Conservation (phyloP, 2,888 invertebrate species). For the Noctua comes region DNA sequence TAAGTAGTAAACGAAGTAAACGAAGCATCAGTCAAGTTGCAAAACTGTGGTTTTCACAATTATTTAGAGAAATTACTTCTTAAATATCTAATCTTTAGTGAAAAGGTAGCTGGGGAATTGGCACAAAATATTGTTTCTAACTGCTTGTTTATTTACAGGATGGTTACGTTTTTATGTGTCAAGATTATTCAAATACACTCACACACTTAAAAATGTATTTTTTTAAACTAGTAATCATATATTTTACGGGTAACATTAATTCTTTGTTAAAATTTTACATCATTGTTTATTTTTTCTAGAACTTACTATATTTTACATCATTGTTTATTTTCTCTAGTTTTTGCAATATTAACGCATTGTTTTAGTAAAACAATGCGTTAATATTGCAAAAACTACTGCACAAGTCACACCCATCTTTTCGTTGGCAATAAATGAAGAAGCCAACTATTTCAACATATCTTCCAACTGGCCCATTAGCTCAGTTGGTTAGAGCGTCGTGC, state of each 20-base stretch:
- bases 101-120: not conserved
- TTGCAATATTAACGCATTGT: no score
- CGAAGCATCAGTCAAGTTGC: not conserved
- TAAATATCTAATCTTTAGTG: not conserved
- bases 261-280: not conserved
- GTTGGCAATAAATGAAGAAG: not conserved
- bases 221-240: not conserved
- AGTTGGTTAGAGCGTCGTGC: constrained; percentile 94
- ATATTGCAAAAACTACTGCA: no score
- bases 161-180: not conserved
- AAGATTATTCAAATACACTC: not conserved
- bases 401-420: constrained; percentile 6
- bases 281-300: not conserved
- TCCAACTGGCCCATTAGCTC: constrained; percentile 90
- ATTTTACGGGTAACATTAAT: not conserved
- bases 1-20: no score
- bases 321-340: not conserved
- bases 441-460: not conserved
- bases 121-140: no score
- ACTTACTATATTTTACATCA: not conserved
- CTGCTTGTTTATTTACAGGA: not conserved
- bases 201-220: no score
- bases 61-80: not conserved
- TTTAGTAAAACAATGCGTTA: no score
- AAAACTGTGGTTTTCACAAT: not conserved